Evolutionary conservation across 2,113 vertebrate genomes (phyloP).

Genomic region (Myiozetetes cayanensis): DNA sequence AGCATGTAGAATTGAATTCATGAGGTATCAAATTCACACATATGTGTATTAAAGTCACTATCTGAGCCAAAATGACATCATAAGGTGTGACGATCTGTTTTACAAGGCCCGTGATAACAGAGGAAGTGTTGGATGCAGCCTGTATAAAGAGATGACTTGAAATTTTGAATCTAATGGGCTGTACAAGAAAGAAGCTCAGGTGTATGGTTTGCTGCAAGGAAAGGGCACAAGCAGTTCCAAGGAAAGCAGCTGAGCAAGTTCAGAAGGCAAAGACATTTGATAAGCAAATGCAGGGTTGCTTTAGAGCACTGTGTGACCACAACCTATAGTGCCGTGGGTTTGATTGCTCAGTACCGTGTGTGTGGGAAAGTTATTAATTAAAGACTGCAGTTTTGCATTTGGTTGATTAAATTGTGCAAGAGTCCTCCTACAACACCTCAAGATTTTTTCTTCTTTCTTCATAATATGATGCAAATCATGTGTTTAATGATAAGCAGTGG

Average conservation of each 20-base stretch:
- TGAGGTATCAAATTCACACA: background rate
- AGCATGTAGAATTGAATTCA: background rate
- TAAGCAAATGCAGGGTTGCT: background rate
- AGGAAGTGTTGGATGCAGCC: background rate
- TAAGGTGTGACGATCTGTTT: background rate
- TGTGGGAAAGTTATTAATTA: slow-evolving; percentile 10
- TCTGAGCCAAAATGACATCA: background rate
- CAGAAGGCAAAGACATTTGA: background rate
- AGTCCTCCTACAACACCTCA: background rate
- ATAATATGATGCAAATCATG: background rate
- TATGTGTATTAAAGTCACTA: background rate
- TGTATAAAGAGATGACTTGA: background rate
- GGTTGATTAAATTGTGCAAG: slow-evolving; percentile 12
- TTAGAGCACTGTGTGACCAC: background rate
- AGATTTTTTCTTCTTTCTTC: background rate
- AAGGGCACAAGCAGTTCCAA: background rate
- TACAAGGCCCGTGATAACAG: background rate
- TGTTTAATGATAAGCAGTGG: background rate
- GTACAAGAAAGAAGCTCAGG: background rate
- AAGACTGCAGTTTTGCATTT: background rate
- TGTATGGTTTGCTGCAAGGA: background rate
- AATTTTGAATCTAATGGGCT: background rate
- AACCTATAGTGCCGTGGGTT: background rate
- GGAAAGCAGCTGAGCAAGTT: background rate
- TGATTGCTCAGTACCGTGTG: background rate